Evolutionary conservation across 2,888 invertebrate species (phyloP).

Genomic region (Drosophila helvetica): DNA sequence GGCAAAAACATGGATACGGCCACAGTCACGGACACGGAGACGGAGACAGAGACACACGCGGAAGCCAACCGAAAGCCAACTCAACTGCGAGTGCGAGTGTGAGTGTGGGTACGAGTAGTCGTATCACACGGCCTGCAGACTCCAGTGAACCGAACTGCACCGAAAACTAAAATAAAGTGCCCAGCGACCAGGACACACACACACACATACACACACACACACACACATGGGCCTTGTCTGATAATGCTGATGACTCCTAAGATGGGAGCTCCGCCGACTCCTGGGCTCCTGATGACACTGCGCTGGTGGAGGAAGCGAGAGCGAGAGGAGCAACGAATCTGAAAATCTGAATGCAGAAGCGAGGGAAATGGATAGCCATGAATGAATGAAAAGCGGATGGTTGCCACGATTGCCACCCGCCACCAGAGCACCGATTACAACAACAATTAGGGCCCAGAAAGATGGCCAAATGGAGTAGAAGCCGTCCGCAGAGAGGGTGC

Average conservation of each 20-base stretch:
- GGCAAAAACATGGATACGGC: slow-evolving; percentile 44
- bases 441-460: slow-evolving; percentile 64
- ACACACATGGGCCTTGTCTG: slow-evolving; percentile 39
- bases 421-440: slow-evolving; percentile 65
- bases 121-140: slow-evolving; percentile 53
- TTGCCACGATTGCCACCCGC: slow-evolving; percentile 50
- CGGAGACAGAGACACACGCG: slow-evolving; percentile 27
- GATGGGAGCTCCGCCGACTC: slow-evolving; percentile 18
- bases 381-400: slow-evolving; percentile 58
- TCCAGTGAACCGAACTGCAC: slow-evolving; percentile 38
- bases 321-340: slow-evolving; percentile 15
- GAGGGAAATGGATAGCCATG: slow-evolving; percentile 52
- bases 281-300: slow-evolving; percentile 34
- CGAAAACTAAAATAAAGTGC: slow-evolving; percentile 33
- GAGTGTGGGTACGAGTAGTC: too few relatives aligned
- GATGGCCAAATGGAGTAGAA: slow-evolving; percentile 39
- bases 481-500: slow-evolving; percentile 10
- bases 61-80: slow-evolving; percentile 53
- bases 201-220: slow-evolving; percentile 28
- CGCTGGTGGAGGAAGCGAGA: slow-evolving; percentile 7
- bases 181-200: slow-evolving; percentile 5
- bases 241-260: slow-evolving; percentile 66
- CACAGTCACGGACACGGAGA: slow-evolving; percentile 30
- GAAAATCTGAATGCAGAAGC: slow-evolving; percentile 43
- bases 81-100: slow-evolving; percentile 30